Conservation (phyloP, 1,140 invertebrate genomes). For the Drosophila baimaii region DNA sequence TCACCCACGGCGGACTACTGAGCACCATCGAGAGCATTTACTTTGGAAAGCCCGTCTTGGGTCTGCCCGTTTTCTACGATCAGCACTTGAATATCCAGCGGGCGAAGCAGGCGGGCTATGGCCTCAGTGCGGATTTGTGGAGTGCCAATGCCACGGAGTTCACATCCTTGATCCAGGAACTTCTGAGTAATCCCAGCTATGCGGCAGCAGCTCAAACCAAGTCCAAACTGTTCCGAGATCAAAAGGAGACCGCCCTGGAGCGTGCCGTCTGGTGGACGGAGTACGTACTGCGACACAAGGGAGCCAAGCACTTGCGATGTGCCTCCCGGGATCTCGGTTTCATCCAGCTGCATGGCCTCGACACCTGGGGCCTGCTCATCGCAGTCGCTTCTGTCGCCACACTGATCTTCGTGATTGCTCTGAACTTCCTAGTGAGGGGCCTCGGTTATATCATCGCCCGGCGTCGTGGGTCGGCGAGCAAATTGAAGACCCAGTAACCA, state of each 20-base stretch:
- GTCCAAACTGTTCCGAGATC: slow-evolving; percentile 85
- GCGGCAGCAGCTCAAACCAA: slow-evolving; percentile 41
- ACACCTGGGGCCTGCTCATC: slow-evolving; percentile 71
- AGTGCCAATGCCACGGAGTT: slow-evolving; percentile 38
- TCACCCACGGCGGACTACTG: slow-evolving; percentile 90
- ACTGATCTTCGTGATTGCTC: slow-evolving; percentile 10
- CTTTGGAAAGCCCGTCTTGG: slow-evolving; percentile 89
- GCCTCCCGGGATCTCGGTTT: slow-evolving; percentile 60
- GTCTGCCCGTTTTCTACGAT: slow-evolving; percentile 89
- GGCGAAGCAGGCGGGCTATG: slow-evolving; percentile 85
- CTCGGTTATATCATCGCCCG: slow-evolving; percentile 62
- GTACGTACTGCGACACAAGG: slow-evolving; percentile 86
- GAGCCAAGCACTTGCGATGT: slow-evolving; percentile 69
- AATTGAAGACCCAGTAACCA: slow-evolving; percentile 81
- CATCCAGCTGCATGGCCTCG: slow-evolving; percentile 85
- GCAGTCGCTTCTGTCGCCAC: background rate
- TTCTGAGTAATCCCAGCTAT: slow-evolving; percentile 56
- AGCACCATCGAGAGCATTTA: slow-evolving; percentile 90
- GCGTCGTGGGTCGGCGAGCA: slow-evolving; percentile 61
- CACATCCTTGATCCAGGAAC: slow-evolving; percentile 25
- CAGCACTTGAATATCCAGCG: slow-evolving; percentile 86
- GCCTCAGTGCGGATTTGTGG: slow-evolving; percentile 69
- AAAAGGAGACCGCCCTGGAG: slow-evolving; percentile 87
- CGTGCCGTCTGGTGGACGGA: slow-evolving; percentile 90
- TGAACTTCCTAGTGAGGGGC: slow-evolving; percentile 14